Conservation (phyloP, 1,140 invertebrate genomes). For the Lordiphosa stackelbergi region DNA sequence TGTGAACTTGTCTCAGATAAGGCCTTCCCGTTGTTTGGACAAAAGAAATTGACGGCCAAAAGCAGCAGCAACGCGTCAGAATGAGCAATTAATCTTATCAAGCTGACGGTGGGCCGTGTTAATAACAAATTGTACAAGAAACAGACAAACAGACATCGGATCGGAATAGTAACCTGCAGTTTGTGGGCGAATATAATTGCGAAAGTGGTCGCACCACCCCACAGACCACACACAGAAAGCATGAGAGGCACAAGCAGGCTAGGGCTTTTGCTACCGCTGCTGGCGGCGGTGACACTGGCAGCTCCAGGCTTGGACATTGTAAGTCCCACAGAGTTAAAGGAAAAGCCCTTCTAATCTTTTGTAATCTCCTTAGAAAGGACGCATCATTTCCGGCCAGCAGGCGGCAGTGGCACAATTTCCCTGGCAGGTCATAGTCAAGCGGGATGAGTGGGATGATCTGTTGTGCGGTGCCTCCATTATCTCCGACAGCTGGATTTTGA, state of each 20-base stretch:
- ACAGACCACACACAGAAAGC: slow-evolving; percentile 34
- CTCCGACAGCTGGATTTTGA: slow-evolving; percentile 78
- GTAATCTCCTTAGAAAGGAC: slow-evolving; percentile 34
- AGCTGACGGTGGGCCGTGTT: slow-evolving; percentile 13
- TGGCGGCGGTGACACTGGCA: not conserved
- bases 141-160: slow-evolving; percentile 13
- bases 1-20: no score
- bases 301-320: slow-evolving; percentile 10
- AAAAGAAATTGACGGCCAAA: slow-evolving; percentile 24
- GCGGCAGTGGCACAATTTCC: slow-evolving; percentile 56
- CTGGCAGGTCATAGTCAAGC: slow-evolving; percentile 71
- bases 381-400: slow-evolving; percentile 52
- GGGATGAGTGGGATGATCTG: slow-evolving; percentile 53
- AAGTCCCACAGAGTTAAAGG: slow-evolving; percentile 6
- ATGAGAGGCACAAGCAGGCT: not conserved
- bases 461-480: slow-evolving; percentile 81
- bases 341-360: not conserved
- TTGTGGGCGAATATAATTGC: slow-evolving; percentile 36
- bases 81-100: slow-evolving; percentile 53
- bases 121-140: slow-evolving; percentile 63
- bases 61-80: slow-evolving; percentile 14
- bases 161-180: slow-evolving; percentile 11
- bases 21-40: slow-evolving; percentile 22
- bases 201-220: slow-evolving; percentile 23
- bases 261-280: slow-evolving; percentile 3